Conservation (phyloP, 2,797 vertebrate species). For the Kryptopterus vitreolus region DNA sequence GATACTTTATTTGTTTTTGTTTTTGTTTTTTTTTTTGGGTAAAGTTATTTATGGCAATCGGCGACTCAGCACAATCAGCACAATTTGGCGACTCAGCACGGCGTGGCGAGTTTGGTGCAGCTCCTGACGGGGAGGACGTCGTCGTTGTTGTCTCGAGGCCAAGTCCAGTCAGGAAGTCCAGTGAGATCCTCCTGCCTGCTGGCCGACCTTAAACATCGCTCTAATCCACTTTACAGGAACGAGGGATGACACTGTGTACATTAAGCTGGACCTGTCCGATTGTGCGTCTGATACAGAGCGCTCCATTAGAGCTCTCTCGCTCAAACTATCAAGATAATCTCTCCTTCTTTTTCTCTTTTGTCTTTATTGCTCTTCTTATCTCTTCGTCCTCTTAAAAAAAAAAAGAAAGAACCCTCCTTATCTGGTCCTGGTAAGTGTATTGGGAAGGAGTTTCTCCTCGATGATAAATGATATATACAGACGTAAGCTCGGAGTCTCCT, state of each 20-base stretch:
- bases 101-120: background rate
- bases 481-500: conserved; percentile 8
- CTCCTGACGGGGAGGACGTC: conserved; percentile 25
- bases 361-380: conserved; percentile 36
- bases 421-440: no score
- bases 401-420: conserved; percentile 9
- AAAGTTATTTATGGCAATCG: background rate
- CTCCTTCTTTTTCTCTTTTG: conserved; percentile 22
- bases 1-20: no score
- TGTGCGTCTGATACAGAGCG: conserved; percentile 45
- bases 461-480: no score
- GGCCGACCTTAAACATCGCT: conserved; percentile 52
- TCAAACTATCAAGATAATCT: conserved; percentile 53
- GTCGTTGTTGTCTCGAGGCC: conserved; percentile 43
- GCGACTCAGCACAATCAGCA: background rate
- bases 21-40: no score
- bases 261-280: conserved; percentile 60
- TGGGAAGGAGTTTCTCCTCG: no score
- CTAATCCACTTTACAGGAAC: conserved; percentile 58
- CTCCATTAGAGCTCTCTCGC: conserved; percentile 48
- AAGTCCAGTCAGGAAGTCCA: conserved; percentile 54
- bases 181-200: conserved; percentile 49
- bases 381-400: conserved; percentile 19
- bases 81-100: background rate
- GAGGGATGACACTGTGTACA: conserved; percentile 57